Evolutionary conservation across 2,113 vertebrate species (phyloP).

Genomic region (Xiphias gladius): DNA sequence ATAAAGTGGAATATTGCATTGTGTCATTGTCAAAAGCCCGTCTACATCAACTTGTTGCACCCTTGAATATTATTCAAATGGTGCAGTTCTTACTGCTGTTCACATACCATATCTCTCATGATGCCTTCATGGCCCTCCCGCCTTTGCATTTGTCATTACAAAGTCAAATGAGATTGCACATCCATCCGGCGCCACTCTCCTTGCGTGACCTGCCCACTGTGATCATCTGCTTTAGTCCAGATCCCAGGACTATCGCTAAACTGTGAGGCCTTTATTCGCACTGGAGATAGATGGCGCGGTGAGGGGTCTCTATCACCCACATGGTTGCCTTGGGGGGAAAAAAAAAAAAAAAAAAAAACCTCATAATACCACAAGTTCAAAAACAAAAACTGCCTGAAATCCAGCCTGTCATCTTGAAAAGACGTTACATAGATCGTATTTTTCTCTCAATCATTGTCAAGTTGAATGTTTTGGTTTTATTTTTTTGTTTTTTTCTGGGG

Average conservation of each 20-base stretch:
- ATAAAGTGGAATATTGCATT: neutral
- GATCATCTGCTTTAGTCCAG: conserved; percentile 51
- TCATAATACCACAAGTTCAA: too few relatives aligned
- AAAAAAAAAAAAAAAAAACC: too few relatives aligned
- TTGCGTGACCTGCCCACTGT: conserved; percentile 17
- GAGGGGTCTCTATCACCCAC: neutral
- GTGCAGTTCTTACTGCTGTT: neutral
- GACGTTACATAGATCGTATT: too few relatives aligned
- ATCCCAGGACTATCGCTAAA: neutral
- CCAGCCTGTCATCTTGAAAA: too few relatives aligned
- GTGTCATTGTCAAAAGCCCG: neutral
- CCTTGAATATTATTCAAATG: neutral
- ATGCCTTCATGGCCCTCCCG: neutral
- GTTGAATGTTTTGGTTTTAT: too few relatives aligned
- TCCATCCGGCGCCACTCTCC: neutral
- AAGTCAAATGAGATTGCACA: conserved; percentile 36
- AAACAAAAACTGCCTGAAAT: too few relatives aligned
- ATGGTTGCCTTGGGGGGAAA: too few relatives aligned
- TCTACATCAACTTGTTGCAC: neutral
- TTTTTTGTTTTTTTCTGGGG: too few relatives aligned
- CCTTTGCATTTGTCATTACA: conserved; percentile 22
- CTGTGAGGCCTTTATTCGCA: conserved; percentile 44
- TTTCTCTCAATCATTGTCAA: neutral
- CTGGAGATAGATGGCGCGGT: conserved; percentile 20
- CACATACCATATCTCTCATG: neutral